Percentiles rank a stretch among this genome's conserved stretches.
Evolutionary conservation across 2,888 invertebrate species (phyloP).

Genomic region (Koerneria pararmatus): DNA sequence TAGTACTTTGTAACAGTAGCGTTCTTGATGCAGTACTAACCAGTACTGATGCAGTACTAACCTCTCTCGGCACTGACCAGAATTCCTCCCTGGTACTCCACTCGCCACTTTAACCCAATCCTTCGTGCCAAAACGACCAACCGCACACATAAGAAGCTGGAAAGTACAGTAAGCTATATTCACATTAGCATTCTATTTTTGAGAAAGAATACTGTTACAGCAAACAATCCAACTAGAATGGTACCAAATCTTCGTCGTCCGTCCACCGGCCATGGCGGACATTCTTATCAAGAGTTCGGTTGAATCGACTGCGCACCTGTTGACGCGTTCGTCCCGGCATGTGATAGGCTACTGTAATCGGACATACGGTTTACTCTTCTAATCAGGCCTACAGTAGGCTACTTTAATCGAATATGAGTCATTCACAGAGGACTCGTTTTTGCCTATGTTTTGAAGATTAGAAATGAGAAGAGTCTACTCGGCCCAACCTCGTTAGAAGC

Average conservation of each 20-base stretch:
- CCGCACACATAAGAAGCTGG: constrained; percentile 49
- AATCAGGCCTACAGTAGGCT: too few relatives aligned
- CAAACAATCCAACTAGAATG: background rate
- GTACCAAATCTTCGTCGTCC: constrained; percentile 49
- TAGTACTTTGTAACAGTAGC: too few relatives aligned
- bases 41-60: constrained; percentile 27
- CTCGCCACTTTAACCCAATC: constrained; percentile 49
- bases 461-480: too few relatives aligned
- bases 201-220: background rate
- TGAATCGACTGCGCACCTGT: constrained; percentile 43
- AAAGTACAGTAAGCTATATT: constrained; percentile 1
- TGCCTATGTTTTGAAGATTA: too few relatives aligned
- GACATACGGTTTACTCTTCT: background rate
- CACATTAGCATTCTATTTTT: background rate
- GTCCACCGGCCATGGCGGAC: constrained; percentile 52
- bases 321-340: constrained; percentile 47
- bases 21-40: too few relatives aligned
- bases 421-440: too few relatives aligned
- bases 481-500: too few relatives aligned
- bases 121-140: constrained; percentile 37
- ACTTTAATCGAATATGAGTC: too few relatives aligned
- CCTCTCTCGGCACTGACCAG: constrained; percentile 60
- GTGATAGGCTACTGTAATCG: constrained; percentile 43
- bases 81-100: constrained; percentile 56
- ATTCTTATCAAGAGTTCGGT: constrained; percentile 37